A percentile compares a stretch with the other conserved stretches of the same genome.
Evolutionary conservation across 2,888 invertebrate genomes (phyloP).

Genomic region (Ceraclea dissimilis): DNA sequence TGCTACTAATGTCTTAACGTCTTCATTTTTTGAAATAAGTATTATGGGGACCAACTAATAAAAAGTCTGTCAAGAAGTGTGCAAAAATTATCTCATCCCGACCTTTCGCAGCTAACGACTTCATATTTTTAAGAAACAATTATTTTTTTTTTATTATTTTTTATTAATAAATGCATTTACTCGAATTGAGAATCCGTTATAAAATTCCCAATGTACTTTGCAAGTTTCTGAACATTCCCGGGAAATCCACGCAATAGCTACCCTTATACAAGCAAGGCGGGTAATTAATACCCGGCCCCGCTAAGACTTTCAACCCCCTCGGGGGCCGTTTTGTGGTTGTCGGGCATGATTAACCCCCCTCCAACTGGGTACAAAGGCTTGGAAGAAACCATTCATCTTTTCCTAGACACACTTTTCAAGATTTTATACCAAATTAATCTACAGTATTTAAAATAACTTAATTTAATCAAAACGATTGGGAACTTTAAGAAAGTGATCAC

Average conservation of each 20-base stretch:
- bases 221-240: conserved; percentile 17
- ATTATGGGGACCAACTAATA: too few relatives aligned
- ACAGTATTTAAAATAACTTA: background rate
- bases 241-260: conserved; percentile 12
- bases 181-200: background rate
- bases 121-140: too few relatives aligned
- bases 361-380: background rate
- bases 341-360: conserved; percentile 44
- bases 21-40: too few relatives aligned
- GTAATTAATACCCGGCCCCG: conserved; percentile 25
- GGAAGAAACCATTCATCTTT: conserved; percentile 25
- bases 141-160: too few relatives aligned
- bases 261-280: conserved; percentile 17
- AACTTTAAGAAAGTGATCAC: too few relatives aligned
- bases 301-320: conserved; percentile 30
- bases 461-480: background rate
- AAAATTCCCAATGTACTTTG: conserved; percentile 1
- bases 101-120: too few relatives aligned
- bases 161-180: too few relatives aligned
- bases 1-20: too few relatives aligned
- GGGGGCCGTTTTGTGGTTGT: conserved; percentile 49
- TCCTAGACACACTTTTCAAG: conserved; percentile 24
- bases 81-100: too few relatives aligned
- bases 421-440: conserved; percentile 24
- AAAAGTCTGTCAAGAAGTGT: too few relatives aligned